Evolutionary conservation across 2,797 vertebrate genomes (phyloP).

Genomic region (Pseudochirops cupreus): DNA sequence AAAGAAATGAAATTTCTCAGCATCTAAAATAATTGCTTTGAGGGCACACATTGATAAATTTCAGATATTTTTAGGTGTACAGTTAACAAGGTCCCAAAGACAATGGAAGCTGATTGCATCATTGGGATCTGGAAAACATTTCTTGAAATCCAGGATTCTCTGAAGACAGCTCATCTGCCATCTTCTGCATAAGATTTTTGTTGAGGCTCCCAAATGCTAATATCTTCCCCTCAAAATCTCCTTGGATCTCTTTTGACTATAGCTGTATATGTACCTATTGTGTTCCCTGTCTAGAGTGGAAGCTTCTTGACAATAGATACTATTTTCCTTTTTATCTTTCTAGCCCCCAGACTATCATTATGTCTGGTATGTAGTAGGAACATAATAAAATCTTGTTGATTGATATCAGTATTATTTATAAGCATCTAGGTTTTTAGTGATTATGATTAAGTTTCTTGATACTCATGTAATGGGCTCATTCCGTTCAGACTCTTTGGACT

Average conservation of each 20-base stretch:
- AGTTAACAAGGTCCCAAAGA: background rate
- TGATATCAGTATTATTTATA: background rate
- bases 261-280: background rate
- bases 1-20: background rate
- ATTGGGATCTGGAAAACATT: background rate
- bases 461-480: background rate
- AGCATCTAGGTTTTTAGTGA: background rate
- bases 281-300: background rate
- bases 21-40: background rate
- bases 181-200: background rate
- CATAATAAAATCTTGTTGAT: background rate
- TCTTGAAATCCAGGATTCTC: background rate
- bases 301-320: background rate
- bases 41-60: background rate
- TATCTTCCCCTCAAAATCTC: background rate
- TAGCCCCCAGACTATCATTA: background rate
- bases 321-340: background rate
- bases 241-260: no score
- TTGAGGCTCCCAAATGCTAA: background rate
- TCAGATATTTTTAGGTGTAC: background rate
- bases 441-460: background rate
- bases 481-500: background rate
- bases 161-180: background rate
- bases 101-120: background rate
- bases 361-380: background rate